Base-by-base conservation (phyloP, 2,888 invertebrate genomes). In the Microplitis deprimator region DNA sequence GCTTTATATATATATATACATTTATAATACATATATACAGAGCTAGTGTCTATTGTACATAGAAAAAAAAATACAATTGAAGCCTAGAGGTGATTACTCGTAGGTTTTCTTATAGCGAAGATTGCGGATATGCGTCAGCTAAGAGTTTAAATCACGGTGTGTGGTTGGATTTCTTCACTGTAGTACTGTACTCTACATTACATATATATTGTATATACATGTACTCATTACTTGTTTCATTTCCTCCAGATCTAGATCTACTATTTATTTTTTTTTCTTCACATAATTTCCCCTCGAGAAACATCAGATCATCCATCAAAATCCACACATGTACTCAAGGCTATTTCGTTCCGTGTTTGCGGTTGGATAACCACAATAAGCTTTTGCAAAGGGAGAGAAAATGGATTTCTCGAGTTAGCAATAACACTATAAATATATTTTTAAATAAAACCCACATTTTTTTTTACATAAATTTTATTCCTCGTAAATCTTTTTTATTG, bases 261-360 rank as follows among this genome's bases (percentile, higher is more conserved):
- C 65, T 67, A n/a, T 38, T 67, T 8, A 7, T 6, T 8, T 62
- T 60, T 29, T 6, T 17, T 20, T 39, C 61, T 10, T 10, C 16
- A 13, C 17, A 62, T 39, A 40, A 65, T 68, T 70, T 68, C 20
- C 65, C 64, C 69, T 50, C 65, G 16, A 62, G 62, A 67, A 73
- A 70, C 50, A 20, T 20, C 20, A 60, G 79, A 79, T 77, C 74
- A 77, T 71, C 78, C 73, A 75, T 78, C 68, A 67, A 70, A 77
- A 65, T 68, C 50, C 72, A 62, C 68, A 72, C 72, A 68, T 76
- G 70, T 76, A 77, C 38, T 73, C 65, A 64, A n/a, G 64, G 29
- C 29, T 29, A 73, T 73, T 68, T 72, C 67, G 68, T 60, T 29
- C 60, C 8, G 62, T 68, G 50, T 68, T 29, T 78, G 78, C 69